Evolutionary conservation across 1,140 invertebrate genomes (phyloP).

Genomic region (Meloidogyne hapla): DNA sequence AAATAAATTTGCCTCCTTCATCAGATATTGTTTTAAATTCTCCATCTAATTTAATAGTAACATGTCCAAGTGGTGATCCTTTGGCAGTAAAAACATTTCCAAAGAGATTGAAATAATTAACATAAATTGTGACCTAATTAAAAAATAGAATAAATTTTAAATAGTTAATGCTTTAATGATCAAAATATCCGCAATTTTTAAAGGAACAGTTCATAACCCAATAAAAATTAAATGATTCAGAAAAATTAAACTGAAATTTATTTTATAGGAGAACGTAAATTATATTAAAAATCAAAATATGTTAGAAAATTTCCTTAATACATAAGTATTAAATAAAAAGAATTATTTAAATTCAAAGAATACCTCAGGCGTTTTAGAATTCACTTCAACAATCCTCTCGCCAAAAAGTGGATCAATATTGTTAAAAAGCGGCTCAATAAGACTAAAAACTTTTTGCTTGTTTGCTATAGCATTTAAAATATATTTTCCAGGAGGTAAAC

Average conservation of each 20-base stretch:
- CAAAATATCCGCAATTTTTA: too few species aligned
- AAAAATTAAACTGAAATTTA: too few species aligned
- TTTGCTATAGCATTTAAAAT: not conserved
- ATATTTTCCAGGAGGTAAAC: slow-evolving; percentile 33
- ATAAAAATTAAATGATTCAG: too few species aligned
- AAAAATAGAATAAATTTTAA: too few species aligned
- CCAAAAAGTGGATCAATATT: too few species aligned
- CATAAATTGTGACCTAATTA: slow-evolving; percentile 6
- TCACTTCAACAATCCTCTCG: not conserved
- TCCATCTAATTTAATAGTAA: slow-evolving; percentile 4
- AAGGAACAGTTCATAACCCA: too few species aligned
- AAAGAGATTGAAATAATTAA: not conserved
- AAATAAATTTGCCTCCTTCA: slow-evolving; percentile 9
- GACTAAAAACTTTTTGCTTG: not conserved
- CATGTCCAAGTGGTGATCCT: not conserved
- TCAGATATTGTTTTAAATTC: slow-evolving; percentile 2
- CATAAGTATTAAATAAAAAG: too few species aligned
- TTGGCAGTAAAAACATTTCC: not conserved
- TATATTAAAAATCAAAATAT: too few species aligned
- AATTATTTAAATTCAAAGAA: not conserved
- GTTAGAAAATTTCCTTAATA: too few species aligned
- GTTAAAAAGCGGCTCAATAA: not conserved
- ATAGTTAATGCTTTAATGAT: too few species aligned
- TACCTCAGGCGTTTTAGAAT: not conserved
- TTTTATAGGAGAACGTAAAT: too few species aligned